Base-by-base conservation (phyloP, 2,888 invertebrate genomes). In the Ennomos quercinarius region DNA sequence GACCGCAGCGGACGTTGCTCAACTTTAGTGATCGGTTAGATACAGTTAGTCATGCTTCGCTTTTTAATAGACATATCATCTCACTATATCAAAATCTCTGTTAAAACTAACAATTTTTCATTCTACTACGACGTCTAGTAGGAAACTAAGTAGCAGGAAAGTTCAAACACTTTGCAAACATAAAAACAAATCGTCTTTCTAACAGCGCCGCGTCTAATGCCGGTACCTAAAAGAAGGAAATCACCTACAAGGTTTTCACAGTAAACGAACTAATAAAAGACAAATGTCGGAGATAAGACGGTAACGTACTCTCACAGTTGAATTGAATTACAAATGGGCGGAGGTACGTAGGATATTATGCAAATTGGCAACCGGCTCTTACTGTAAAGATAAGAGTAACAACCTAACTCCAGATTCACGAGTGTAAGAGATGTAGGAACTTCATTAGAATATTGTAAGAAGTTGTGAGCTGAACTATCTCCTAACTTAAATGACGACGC, bases 271-370 rank as follows among this genome's bases (percentile, higher is more conserved):
- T 76, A 74, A 66, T 63, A 62, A 60, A 62, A 67, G 63, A 67
- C 67, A 66, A 64, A 68, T 57, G 59, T 48, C 53, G 12, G 53
- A 68, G 61, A 64, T 66, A 68, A 61, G 45, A 45, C 45, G 35
- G 51, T 43, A 66, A 64, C 64, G 57, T 72, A 74, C 70, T 70
- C 70, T 72, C 72, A 71, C 71, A 73, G 71, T 78, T 68, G 76
- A 81, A 83, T 82, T 82, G 77, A 81, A 83, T 81, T 75, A 80
- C 80, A 81, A 80, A 83, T 81, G 72, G 63, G 66, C 70, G 64
- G 70, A 72, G 73, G 77, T 77, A 75, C 76, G 75, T 79, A 74
- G 72, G 73, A 80, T 78, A 77, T 83, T 82, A 83, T 81, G 83
- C 73, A 81, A 83, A 83, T 80, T 66, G 72, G 57, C 63, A 60